Percentiles rank a stretch among this genome's conserved stretches.
Conservation (phyloP, 2,888 invertebrate species). For the Laspeyria flexula region DNA sequence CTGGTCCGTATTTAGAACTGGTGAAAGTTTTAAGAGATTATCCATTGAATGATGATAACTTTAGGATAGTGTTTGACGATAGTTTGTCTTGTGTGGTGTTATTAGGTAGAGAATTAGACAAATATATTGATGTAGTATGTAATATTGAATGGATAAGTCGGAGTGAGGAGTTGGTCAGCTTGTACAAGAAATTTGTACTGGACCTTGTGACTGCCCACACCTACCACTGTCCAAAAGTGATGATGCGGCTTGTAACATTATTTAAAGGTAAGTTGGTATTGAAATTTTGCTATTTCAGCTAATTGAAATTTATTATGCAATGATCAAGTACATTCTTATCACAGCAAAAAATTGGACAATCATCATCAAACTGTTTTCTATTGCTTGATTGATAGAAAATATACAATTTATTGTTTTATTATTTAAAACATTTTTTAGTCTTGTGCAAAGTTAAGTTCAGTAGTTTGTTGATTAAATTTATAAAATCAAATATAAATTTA, state of each 20-base stretch:
- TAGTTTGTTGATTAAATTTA: too few species aligned
- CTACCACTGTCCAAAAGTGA: conserved; percentile 73
- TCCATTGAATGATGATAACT: conserved; percentile 75
- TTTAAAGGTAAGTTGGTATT: conserved; percentile 68
- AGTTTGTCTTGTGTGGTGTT: conserved; percentile 73
- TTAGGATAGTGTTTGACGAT: conserved; percentile 71
- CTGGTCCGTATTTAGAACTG: conserved; percentile 76
- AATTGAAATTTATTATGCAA: background rate
- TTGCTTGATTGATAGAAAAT: too few species aligned
- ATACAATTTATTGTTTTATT: too few species aligned
- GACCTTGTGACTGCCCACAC: conserved; percentile 77
- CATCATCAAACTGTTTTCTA: too few species aligned
- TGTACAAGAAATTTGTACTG: conserved; percentile 70
- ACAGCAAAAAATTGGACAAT: too few species aligned
- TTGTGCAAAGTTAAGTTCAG: too few species aligned
- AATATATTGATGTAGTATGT: conserved; percentile 72
- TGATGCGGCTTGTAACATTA: conserved; percentile 66
- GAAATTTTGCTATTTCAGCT: background rate
- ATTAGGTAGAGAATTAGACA: conserved; percentile 67
- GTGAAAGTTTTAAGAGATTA: conserved; percentile 76
- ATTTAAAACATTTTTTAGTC: too few species aligned
- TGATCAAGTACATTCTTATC: background rate
- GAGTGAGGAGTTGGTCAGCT: conserved; percentile 60
- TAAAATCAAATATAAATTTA: too few species aligned
- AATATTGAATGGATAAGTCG: conserved; percentile 71